Conservation (phyloP, 2,888 invertebrate species). For the Heliothis peltigera region DNA sequence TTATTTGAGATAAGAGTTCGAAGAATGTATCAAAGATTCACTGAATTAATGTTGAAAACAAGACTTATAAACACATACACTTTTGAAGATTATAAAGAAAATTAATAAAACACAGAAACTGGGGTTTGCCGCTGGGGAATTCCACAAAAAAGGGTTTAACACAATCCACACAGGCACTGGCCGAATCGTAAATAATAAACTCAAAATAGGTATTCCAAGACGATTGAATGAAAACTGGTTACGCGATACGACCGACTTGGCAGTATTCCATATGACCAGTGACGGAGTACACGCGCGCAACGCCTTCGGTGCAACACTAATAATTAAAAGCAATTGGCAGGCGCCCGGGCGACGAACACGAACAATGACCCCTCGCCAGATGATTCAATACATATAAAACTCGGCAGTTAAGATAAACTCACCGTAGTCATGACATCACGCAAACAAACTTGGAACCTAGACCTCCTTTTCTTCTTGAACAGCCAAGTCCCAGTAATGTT, state of each 20-base stretch:
- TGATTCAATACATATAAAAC: slow-evolving; percentile 52
- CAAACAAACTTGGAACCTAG: slow-evolving; percentile 64
- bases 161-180: slow-evolving; percentile 33
- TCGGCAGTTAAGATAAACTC: slow-evolving; percentile 67
- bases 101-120: slow-evolving; percentile 13
- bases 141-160: slow-evolving; percentile 10
- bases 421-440: slow-evolving; percentile 80
- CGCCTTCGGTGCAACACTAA: slow-evolving; percentile 65
- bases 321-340: slow-evolving; percentile 78
- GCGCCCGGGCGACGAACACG: slow-evolving; percentile 68
- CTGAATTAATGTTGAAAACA: slow-evolving; percentile 9
- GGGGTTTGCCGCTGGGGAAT: slow-evolving; percentile 3
- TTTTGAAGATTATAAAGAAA: slow-evolving; percentile 3
- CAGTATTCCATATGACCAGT: slow-evolving; percentile 79
- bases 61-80: slow-evolving; percentile 8
- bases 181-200: slow-evolving; percentile 49
- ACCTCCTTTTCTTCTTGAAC: slow-evolving; percentile 61
- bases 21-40: slow-evolving; percentile 34
- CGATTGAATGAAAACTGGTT: slow-evolving; percentile 61
- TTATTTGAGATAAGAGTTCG: neutral
- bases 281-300: slow-evolving; percentile 65
- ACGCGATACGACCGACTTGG: slow-evolving; percentile 82
- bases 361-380: slow-evolving; percentile 75
- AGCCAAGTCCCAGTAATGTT: slow-evolving; percentile 34
- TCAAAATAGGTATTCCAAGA: slow-evolving; percentile 53